Base-by-base conservation (phyloP, 1,140 invertebrate species). In the Drosophila ogumai region DNA sequence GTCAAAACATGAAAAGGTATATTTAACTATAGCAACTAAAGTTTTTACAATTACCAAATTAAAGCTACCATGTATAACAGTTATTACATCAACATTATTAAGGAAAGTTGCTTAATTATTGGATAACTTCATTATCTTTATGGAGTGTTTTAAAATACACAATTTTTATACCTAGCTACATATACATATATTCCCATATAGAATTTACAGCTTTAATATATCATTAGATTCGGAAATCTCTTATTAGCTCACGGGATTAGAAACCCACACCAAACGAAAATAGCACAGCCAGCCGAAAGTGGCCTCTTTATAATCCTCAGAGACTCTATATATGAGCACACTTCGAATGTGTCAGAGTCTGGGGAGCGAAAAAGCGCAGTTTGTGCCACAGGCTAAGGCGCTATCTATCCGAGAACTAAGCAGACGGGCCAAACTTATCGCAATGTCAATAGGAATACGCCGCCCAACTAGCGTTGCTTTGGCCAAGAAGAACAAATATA, bases 401-500 rank as follows among this genome's bases (percentile, higher is more conserved):
- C 34, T 76, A 76, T 60, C 61, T 60, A 22, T 38, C 34, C 8
- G 19, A 54, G 28, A 65, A 55, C 38, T 32, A 34, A 36, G 49
- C 41, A 43, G 59, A 57, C 61, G 46, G 50, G 31, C 38, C 25
- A 65, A 76, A 80, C 66, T 81, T 84, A 88, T 88, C 84, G 75
- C 38, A 75, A 78, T 55, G 85, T 84, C 84, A 87, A 87, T 75
- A 87, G 17, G 13, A 44, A 52, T 17, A 65, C 3, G 56, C 59
- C 19, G 59, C 13, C 71, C 28, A 55, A 36, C 34, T 38, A 60
- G 46, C 41, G 34, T 54, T 54, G 52, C 52, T 54, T 54, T 49
- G 47, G 34, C 59, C 57, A 57, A 49, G 54, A 59, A 50, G 52
- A 74, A 64, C 56, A 79, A 85, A 77, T 46, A 66, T 46, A 25